Evolutionary conservation across 2,888 invertebrate species (phyloP).

Genomic region (Tetramorium bicarinatum): DNA sequence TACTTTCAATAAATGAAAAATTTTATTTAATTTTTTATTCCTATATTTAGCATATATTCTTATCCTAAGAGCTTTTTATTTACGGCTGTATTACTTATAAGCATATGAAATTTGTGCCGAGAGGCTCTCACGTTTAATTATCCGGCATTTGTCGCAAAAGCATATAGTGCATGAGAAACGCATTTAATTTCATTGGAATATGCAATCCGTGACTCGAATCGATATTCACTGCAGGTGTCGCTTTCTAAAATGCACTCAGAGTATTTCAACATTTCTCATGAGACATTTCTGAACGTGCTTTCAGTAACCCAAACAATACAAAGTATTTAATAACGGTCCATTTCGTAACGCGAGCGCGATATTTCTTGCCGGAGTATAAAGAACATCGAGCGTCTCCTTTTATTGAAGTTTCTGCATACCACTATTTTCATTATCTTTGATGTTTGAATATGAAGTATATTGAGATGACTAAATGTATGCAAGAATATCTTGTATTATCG

Average conservation of each 20-base stretch:
- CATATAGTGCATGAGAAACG: background rate
- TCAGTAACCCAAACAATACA: constrained; percentile 9
- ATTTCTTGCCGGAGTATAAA: background rate
- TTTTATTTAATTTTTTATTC: background rate
- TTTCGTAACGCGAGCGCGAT: background rate
- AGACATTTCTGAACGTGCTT: background rate
- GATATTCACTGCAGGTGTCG: constrained; percentile 8
- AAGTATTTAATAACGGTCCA: background rate
- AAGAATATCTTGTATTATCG: background rate
- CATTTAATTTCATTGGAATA: constrained; percentile 17
- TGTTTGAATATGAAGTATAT: background rate
- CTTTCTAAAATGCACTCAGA: constrained; percentile 5
- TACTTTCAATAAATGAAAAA: background rate
- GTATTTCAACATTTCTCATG: background rate
- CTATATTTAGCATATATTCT: background rate
- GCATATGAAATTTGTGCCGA: background rate
- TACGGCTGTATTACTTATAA: background rate
- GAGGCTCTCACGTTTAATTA: constrained; percentile 4
- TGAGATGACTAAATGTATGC: background rate
- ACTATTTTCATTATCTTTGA: background rate
- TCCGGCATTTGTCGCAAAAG: background rate
- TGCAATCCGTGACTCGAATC: background rate
- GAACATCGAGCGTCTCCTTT: background rate
- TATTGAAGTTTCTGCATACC: background rate
- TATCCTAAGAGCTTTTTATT: background rate